Evolutionary conservation across 2,888 invertebrate genomes (phyloP), one percentile per base, ranked within the genome.

Genomic region (Rhamnusium bicolor): DNA sequence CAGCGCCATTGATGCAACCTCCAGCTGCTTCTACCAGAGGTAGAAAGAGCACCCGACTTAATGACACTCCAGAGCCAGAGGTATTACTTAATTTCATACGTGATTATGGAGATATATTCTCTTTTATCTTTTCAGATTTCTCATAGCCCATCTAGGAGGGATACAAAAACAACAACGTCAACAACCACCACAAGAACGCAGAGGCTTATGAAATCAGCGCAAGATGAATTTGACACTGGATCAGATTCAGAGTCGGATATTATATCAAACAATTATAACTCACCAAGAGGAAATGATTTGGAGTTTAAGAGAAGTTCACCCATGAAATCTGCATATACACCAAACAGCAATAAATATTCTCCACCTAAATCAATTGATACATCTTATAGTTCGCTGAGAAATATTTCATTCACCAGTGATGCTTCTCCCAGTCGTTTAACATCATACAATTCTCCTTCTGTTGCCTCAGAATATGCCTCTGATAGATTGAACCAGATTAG

Each of bases 211-310:
- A 89, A 88, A 0, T 76, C 81, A 5, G 82, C 82, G 0, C 80
- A 90, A 69, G 92, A 92, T 76, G 93, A 92, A 60, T 90, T 92
- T 77, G 93, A 93, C 82, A 93, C 93, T 0, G 93, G 93, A 6
- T 93, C 93, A 0, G 93, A 94, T 83, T 93, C 93, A 21, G 93
- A 94, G 83, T 90, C 92, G 0, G 92, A 92, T 72, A 80, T 86
- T 62, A 85, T 83, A 12, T 90, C 90, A 10, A 78, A 79, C 32
- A 77, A 49, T 56, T 76, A 76, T 27, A 74, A 63, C 8, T 29
- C 60, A 12, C 47, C 72, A 16, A 73, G 65, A 16, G 68, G 60
- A n/a, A 58, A 74, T 56, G 69, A 76, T 54, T 71, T 72, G n/a
- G 77, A 79, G 46, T 73, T 70, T 51, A 73, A 71, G 14, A 76